A percentile compares a stretch with the other conserved stretches of the same genome.
Evolutionary conservation across 2,888 invertebrate species (phyloP).

Genomic region (Eledona agricola): DNA sequence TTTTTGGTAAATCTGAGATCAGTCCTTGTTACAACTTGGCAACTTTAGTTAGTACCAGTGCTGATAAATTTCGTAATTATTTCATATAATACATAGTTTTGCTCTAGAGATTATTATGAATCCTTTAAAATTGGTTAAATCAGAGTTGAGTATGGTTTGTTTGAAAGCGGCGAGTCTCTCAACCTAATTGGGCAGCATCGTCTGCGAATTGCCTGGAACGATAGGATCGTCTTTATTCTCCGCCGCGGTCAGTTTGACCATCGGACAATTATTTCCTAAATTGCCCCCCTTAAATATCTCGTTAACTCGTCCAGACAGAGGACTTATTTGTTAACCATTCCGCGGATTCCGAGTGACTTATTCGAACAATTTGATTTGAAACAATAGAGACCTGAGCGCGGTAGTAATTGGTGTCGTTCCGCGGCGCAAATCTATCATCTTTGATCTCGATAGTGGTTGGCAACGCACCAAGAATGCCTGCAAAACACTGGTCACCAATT

Average conservation of each 20-base stretch:
- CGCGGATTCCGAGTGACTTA: constrained; percentile 22
- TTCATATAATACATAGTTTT: too few relatives aligned
- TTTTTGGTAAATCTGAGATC: too few relatives aligned
- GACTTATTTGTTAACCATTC: constrained; percentile 18
- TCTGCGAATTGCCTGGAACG: constrained; percentile 27
- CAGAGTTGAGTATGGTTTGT: too few relatives aligned
- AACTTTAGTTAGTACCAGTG: too few relatives aligned
- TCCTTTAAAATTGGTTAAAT: too few relatives aligned
- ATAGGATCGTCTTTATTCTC: constrained; percentile 22
- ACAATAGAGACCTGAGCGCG: constrained; percentile 20
- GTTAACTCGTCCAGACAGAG: constrained; percentile 34
- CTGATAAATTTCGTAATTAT: too few relatives aligned
- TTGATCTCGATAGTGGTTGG: constrained; percentile 22
- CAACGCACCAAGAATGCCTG: constrained; percentile 24
- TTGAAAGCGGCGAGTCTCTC: too few relatives aligned
- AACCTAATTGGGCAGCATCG: constrained; percentile 8
- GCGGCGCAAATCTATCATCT: constrained; percentile 20
- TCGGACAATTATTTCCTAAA: constrained; percentile 33
- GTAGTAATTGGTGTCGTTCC: constrained; percentile 18
- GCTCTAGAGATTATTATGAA: too few relatives aligned
- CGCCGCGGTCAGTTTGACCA: constrained; percentile 34
- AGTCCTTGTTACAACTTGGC: too few relatives aligned
- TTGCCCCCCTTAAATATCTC: constrained; percentile 37
- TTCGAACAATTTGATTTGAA: constrained; percentile 36
- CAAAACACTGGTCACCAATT: constrained; percentile 31